These are phyloP conservation scores for Gymnogyps californianus DNA, from an alignment of 2,113 vertebrate species.

Conservation along the genomic window DNA sequence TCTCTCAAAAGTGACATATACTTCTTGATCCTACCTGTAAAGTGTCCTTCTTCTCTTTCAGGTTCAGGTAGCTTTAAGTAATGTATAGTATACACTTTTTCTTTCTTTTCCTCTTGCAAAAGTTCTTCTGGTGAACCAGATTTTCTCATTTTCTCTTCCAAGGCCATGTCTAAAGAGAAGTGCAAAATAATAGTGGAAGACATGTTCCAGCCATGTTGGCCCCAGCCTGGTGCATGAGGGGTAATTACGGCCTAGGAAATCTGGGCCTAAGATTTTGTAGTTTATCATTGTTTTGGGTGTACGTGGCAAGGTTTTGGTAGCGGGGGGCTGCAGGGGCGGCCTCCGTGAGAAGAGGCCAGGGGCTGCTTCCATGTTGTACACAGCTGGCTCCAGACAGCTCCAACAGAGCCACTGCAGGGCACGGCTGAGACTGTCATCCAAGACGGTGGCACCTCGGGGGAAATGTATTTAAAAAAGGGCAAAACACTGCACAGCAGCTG, in stretches of 20 bases:
- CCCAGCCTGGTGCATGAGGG: neutral
- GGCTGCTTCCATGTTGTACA: neutral
- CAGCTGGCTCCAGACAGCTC: neutral
- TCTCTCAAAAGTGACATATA: neutral
- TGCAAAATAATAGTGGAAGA: neutral
- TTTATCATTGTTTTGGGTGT: neutral
- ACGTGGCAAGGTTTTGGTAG: neutral
- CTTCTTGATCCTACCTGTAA: neutral
- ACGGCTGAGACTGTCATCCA: neutral
- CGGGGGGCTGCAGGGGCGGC: neutral
- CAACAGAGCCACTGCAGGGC: neutral
- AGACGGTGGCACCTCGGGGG: neutral
- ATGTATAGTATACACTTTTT: neutral
- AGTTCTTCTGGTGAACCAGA: neutral
- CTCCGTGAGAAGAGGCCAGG: neutral
- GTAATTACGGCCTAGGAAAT: neutral
- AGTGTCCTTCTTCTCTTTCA: neutral
- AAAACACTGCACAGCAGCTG: neutral
- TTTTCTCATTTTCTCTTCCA: neutral
- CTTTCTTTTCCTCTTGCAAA: neutral
- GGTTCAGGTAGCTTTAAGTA: neutral
- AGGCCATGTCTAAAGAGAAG: neutral
- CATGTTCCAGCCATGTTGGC: neutral
- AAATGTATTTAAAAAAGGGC: neutral
- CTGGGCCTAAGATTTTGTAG: neutral